phyloP scores from a whole-genome alignment of 2,113 vertebrate genomes.

The Lepisosteus oculatus region DNA sequence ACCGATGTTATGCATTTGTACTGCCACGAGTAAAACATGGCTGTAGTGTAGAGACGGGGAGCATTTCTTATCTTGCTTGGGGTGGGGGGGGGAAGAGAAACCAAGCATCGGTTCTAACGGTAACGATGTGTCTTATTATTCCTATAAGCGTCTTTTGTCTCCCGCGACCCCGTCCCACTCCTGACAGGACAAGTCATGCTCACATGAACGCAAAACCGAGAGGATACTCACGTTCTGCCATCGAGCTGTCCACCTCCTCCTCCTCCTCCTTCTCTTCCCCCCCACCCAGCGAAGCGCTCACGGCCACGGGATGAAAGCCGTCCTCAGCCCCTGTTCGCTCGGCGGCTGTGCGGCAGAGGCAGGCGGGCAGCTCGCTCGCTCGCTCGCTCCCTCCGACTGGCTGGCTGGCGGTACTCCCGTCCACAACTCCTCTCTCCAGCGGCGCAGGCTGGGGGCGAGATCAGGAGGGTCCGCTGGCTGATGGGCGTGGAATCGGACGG shows the following conservation, averaged over 20 bases:
- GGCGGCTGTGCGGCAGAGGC: too few species aligned
- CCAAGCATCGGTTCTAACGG: too few species aligned
- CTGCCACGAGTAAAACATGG: conserved; percentile 42
- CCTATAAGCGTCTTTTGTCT: background rate
- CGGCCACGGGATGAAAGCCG: too few species aligned
- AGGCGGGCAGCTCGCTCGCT: too few species aligned
- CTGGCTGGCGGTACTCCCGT: too few species aligned
- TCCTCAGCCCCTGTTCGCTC: too few species aligned
- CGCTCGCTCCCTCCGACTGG: too few species aligned
- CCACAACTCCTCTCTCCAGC: conserved; percentile 31
- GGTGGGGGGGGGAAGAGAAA: too few species aligned
- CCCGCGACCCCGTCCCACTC: background rate
- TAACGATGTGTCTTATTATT: too few species aligned
- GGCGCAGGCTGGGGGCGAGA: conserved; percentile 45
- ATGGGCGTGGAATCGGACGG: conserved; percentile 35
- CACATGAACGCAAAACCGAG: background rate
- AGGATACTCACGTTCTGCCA: conserved; percentile 56
- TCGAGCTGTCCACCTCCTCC: conserved; percentile 41
- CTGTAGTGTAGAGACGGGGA: conserved; percentile 21
- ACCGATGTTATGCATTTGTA: conserved; percentile 14
- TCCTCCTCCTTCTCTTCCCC: conserved; percentile 20
- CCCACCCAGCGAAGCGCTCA: conserved; percentile 30
- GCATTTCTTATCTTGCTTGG: too few species aligned
- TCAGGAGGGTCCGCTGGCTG: conserved; percentile 40
- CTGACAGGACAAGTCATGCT: background rate